These are phyloP conservation scores for Drosophila malerkotliana DNA, from an alignment of 1,140 invertebrate species.

Conservation along the genomic window DNA sequence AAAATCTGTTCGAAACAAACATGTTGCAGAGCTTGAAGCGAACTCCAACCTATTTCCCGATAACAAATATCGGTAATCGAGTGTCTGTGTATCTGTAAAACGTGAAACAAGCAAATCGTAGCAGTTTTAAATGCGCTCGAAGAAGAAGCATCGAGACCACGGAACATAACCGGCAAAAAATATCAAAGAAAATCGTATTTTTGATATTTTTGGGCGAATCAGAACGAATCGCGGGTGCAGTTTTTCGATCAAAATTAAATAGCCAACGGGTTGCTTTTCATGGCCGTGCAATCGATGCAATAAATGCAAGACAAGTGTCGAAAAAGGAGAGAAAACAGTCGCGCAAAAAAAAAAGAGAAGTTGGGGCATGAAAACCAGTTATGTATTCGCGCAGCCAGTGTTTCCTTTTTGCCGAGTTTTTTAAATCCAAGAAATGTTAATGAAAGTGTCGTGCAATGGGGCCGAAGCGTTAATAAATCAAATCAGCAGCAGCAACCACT, in stretches of 20 bases:
- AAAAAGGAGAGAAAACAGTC: constrained; percentile 4
- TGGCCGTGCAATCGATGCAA: background rate
- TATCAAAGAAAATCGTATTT: too few relatives aligned
- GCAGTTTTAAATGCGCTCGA: too few relatives aligned
- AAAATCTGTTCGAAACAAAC: too few relatives aligned
- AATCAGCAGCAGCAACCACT: constrained; percentile 23
- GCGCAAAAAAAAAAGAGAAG: constrained; percentile 19
- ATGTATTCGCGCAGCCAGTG: constrained; percentile 18
- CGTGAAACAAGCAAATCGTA: too few relatives aligned
- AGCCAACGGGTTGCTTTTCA: background rate
- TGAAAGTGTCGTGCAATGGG: constrained; percentile 69
- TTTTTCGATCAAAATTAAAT: background rate
- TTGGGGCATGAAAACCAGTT: constrained; percentile 34
- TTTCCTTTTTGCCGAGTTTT: constrained; percentile 8
- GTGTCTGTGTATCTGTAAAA: too few relatives aligned
- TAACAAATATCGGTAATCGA: too few relatives aligned
- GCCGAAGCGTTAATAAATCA: constrained; percentile 49
- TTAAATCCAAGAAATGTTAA: constrained; percentile 46
- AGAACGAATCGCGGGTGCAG: too few relatives aligned
- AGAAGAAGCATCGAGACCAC: too few relatives aligned
- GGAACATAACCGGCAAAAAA: too few relatives aligned
- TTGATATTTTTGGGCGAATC: too few relatives aligned
- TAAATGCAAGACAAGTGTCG: constrained; percentile 5
- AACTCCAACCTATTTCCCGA: too few relatives aligned
- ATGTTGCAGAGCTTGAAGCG: too few relatives aligned